A percentile compares a stretch with the other conserved stretches of the same genome.
phyloP scores from a whole-genome alignment of 2,888 invertebrate species.

The Catocala fraxini region DNA sequence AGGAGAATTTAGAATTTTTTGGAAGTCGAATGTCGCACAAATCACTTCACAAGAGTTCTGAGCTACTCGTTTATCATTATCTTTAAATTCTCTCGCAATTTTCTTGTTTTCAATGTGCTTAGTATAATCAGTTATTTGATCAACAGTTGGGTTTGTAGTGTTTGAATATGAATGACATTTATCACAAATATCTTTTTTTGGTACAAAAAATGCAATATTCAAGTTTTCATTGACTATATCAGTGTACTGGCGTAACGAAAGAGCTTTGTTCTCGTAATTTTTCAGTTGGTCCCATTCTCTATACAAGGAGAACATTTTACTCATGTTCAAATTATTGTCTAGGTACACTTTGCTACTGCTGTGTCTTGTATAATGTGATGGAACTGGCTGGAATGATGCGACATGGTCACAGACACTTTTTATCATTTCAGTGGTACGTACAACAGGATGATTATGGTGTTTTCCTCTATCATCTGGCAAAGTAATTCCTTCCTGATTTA shows the following conservation, averaged over 20 bases:
- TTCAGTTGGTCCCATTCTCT: slow-evolving; percentile 3
- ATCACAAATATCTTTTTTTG: too few relatives aligned
- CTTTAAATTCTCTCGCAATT: too few relatives aligned
- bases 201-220: slow-evolving; percentile 3
- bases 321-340: slow-evolving; percentile 7
- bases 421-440: not conserved
- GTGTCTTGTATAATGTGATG: not conserved
- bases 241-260: slow-evolving; percentile 1
- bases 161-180: too few relatives aligned
- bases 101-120: too few relatives aligned
- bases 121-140: too few relatives aligned
- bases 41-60: too few relatives aligned
- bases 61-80: too few relatives aligned
- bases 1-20: too few relatives aligned
- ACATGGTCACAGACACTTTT: slow-evolving; percentile 9
- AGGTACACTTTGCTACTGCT: too few relatives aligned
- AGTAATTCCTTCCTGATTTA: not conserved
- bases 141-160: too few relatives aligned
- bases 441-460: not conserved
- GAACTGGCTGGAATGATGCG: not conserved
- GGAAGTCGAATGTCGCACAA: too few relatives aligned
- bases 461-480: slow-evolving; percentile 8
- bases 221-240: slow-evolving; percentile 1
- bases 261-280: not conserved
- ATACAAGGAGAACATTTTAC: slow-evolving; percentile 7